These are phyloP conservation scores for Buteo buteo DNA, from an alignment of 2,113 vertebrate genomes.

Conservation along the genomic window DNA sequence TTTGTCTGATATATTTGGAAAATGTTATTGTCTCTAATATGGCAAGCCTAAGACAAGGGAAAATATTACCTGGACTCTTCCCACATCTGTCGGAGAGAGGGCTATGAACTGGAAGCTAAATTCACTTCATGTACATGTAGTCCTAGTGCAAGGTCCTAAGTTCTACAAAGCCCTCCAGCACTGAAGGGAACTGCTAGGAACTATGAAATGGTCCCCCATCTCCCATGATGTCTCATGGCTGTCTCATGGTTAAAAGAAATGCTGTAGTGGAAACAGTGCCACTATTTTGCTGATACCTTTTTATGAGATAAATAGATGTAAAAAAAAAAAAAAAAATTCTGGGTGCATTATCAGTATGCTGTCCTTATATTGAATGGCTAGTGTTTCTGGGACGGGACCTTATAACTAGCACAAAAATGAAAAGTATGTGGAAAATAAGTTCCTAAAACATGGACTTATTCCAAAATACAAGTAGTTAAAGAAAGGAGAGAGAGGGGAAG, in stretches of 20 bases:
- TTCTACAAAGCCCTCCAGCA: not conserved
- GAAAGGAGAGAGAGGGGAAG: not conserved
- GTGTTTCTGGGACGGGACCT: not conserved
- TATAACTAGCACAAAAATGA: not conserved
- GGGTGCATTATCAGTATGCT: not conserved
- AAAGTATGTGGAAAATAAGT: not conserved
- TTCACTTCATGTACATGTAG: not conserved
- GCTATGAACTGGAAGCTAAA: not conserved
- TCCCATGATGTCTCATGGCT: not conserved
- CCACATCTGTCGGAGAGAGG: not conserved
- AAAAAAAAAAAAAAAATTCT: not conserved
- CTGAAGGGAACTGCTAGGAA: not conserved
- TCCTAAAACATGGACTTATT: not conserved
- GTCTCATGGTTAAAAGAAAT: not conserved
- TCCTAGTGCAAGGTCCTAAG: not conserved
- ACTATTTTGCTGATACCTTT: not conserved
- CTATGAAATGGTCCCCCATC: not conserved
- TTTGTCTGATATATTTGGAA: not conserved
- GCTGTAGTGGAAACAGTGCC: not conserved
- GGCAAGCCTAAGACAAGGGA: not conserved
- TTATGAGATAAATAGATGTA: not conserved
- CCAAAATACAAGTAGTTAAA: not conserved
- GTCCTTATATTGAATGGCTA: not conserved
- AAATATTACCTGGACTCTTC: not conserved
- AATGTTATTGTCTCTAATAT: not conserved